A percentile compares a stretch with the other conserved stretches of the same genome.
phyloP scores from a whole-genome alignment of 2,113 vertebrate species.

The Albula goreensis region DNA sequence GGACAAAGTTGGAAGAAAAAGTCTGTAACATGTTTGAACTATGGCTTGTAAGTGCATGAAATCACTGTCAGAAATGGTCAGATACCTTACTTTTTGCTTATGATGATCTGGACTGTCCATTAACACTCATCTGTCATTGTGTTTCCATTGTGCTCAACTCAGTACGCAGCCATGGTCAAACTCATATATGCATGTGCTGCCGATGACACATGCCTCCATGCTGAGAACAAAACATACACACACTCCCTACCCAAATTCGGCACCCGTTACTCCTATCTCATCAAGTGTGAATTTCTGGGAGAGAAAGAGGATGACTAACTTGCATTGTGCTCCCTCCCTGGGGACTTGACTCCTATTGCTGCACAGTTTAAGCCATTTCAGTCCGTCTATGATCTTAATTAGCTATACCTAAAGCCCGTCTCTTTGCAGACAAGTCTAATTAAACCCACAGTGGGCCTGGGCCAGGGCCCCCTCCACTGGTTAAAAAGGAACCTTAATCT shows the following conservation, averaged over 20 bases:
- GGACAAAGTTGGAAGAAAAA: background rate
- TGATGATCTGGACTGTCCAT: background rate
- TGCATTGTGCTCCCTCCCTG: slow-evolving; percentile 53
- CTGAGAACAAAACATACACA: slow-evolving; percentile 14
- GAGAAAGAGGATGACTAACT: slow-evolving; percentile 47
- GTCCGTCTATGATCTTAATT: slow-evolving; percentile 76
- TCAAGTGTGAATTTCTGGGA: slow-evolving; percentile 46
- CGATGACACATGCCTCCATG: background rate
- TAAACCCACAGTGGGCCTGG: slow-evolving; percentile 68
- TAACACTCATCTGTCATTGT: background rate
- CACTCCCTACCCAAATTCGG: background rate
- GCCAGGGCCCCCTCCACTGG: slow-evolving; percentile 60
- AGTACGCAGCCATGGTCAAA: slow-evolving; percentile 19
- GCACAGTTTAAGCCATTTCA: slow-evolving; percentile 73
- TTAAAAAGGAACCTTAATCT: slow-evolving; percentile 62
- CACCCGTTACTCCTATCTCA: slow-evolving; percentile 31
- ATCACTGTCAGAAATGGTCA: background rate
- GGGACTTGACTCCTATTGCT: slow-evolving; percentile 63
- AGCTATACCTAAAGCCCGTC: slow-evolving; percentile 73
- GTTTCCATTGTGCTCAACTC: background rate
- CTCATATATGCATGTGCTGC: background rate
- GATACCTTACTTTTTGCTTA: background rate
- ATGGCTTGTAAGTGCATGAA: background rate
- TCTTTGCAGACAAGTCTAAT: slow-evolving; percentile 71
- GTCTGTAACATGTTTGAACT: background rate